Evolutionary conservation across 2,113 vertebrate genomes (phyloP), one percentile per base, ranked within the genome.

Genomic region (Rhabdornis inornatus): DNA sequence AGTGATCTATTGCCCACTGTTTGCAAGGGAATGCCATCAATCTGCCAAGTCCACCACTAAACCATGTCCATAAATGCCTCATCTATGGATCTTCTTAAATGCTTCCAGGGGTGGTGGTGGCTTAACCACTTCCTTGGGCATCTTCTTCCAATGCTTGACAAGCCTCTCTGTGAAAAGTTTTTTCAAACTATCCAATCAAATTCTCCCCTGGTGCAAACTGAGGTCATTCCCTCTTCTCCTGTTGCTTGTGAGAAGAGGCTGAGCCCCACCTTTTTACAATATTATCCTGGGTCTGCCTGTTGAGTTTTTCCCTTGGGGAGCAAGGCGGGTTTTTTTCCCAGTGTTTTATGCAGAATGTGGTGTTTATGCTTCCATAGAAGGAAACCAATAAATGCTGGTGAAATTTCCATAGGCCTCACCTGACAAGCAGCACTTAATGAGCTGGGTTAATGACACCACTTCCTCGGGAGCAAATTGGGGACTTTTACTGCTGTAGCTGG

Each of bases 391-490:
- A 69, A 72, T n/a, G 69, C 60, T 91, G 90, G 87, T 94, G 92
- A 77, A 93, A 87, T 84, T 82, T 96, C 81, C 91, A 17, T 60
- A 89, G 87, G 52, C 74, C 60, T 95, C 87, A 93, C 68, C 68
- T 94, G 89, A 95, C 91, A 91, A 94, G 93, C 8, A 6, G 83
- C 91, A 79, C 42, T 15, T 93, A 95, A 92, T 94, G 93, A 96
- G 70, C 91, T 95, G 92, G 69, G 90, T 97, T 97, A 97, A 98
- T 94, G 95, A 91, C 61, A 63, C 53, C 77, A 66, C 92, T 95
- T 96, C 90, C 91, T 93, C 8, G 2, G 79, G 93, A 95, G 83
- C 75, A 96, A 97, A 96, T 9, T 74, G 91, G 92, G 96, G 83
- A 60, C 82, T 96, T 94, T 87, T 0, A 17, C 95, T 96, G 92